Evolutionary conservation across 2,888 invertebrate genomes (phyloP), one percentile per base, ranked within the genome.

Genomic region (Oligia latruncula): DNA sequence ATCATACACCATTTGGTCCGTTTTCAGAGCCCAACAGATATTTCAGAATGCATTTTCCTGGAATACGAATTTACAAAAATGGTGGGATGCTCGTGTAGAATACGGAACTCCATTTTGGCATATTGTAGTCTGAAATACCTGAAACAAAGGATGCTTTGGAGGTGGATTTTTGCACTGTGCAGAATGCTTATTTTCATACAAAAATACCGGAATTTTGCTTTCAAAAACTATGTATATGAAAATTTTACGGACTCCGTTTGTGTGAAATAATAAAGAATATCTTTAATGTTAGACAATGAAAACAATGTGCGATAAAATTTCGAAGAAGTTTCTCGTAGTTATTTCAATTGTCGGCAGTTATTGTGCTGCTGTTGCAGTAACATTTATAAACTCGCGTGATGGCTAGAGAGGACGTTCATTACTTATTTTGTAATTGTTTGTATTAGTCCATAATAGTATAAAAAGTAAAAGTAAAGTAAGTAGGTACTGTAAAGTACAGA

Each of bases 81-180:
- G 73, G 60, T 43, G 74, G 70, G 43, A 70, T 68, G 64, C 76
- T 75, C 60, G 60, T 75, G 73, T 65, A 67, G 78, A 78, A 86
- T 80, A 79, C 65, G 65, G 68, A 81, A 77, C 76, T 80, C 76
- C 81, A 71, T 86, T 88, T 81, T 82, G 74, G 84, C 82, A 82
- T 89, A 86, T 81, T 81, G 74, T 85, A 73, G 77, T 82, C 81
- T 40, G 67, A 71, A 87, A 81, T 84, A 81, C 83, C 83, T 77
- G 77, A 85, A 88, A 89, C 88, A 89, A 88, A 87, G 83, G 74
- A 74, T 84, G 78, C 74, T 83, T 81, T 73, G 68, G 70, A 75
- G 67, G 80, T 83, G 78, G 20, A 84, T 81, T 85, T 82, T 84
- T 78, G 68, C 52, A 64, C 65, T 60, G 74, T 77, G 60, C 72